Percentiles rank a stretch among this genome's conserved stretches.
Conservation (phyloP, 2,888 invertebrate species). For the Drosophila trichaetosa region DNA sequence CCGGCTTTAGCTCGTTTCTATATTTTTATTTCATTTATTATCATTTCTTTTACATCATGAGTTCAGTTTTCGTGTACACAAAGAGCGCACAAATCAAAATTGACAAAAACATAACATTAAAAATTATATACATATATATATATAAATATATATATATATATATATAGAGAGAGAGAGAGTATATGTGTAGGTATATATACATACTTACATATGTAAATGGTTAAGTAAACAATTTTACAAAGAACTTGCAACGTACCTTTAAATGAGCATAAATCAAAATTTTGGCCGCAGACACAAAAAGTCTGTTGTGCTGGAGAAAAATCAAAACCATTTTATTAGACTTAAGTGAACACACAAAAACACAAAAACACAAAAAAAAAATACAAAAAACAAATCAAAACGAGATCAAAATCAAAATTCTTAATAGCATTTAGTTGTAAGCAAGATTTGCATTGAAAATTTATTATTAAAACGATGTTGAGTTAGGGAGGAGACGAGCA, state of each 20-base stretch:
- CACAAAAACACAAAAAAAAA: constrained; percentile 39
- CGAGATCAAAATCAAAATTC: constrained; percentile 52
- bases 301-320: constrained; percentile 67
- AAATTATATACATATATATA: constrained; percentile 26
- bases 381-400: constrained; percentile 24
- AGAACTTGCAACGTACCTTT: constrained; percentile 74
- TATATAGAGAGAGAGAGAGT: constrained; percentile 10
- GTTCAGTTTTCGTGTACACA: constrained; percentile 19
- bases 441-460: constrained; percentile 53
- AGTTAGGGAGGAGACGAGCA: constrained; percentile 56
- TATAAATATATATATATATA: constrained; percentile 17
- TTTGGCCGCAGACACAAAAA: constrained; percentile 65
- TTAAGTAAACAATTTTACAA: constrained; percentile 68
- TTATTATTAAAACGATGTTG: constrained; percentile 68
- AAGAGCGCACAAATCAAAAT: constrained; percentile 78
- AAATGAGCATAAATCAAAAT: constrained; percentile 84
- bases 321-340: constrained; percentile 80
- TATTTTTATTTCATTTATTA: constrained; percentile 24
- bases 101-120: constrained; percentile 23
- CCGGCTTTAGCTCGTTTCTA: constrained; percentile 6
- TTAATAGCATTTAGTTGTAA: constrained; percentile 67
- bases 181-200: constrained; percentile 39
- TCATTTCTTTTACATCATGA: constrained; percentile 13
- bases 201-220: constrained; percentile 46
- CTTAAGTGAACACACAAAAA: constrained; percentile 46